A percentile compares a stretch with the other conserved stretches of the same genome.
These are phyloP conservation scores for Cancer borealis DNA, from an alignment of 2,888 invertebrate genomes.

Conservation along the genomic window DNA sequence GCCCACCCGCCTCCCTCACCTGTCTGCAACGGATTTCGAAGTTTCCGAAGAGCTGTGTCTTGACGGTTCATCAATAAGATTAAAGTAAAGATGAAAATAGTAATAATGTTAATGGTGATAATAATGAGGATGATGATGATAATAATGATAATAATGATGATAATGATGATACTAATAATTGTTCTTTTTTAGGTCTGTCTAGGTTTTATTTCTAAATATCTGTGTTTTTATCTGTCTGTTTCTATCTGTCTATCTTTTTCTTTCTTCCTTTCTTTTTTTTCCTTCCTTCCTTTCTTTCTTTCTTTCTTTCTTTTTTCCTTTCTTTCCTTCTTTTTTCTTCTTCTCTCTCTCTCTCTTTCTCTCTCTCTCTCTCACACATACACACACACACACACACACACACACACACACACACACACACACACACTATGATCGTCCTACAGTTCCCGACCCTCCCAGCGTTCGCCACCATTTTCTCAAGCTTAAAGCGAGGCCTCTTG, in stretches of 20 bases:
- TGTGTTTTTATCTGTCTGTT: too few species aligned
- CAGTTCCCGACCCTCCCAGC: not conserved
- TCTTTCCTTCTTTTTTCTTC: too few species aligned
- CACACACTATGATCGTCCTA: not conserved
- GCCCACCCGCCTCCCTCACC: not conserved
- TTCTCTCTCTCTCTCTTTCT: too few species aligned
- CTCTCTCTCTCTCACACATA: not conserved
- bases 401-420: slow-evolving; percentile 24
- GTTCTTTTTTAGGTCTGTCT: too few species aligned
- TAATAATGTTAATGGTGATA: not conserved
- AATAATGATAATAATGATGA: too few species aligned
- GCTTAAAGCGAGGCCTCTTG: slow-evolving; percentile 42
- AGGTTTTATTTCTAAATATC: too few species aligned
- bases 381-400: slow-evolving; percentile 27
- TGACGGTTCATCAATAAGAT: not conserved
- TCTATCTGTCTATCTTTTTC: too few species aligned
- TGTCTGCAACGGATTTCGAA: not conserved
- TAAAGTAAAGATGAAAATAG: not conserved
- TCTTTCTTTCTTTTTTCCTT: too few species aligned
- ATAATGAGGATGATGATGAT: not conserved
- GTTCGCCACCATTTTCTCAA: slow-evolving; percentile 35
- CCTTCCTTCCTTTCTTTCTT: too few species aligned
- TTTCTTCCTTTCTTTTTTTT: too few species aligned
- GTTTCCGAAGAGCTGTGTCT: not conserved
- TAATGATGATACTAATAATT: not conserved